Evolutionary conservation across 2,797 vertebrate genomes (phyloP).

Genomic region (Pteronotus mesoamericanus): DNA sequence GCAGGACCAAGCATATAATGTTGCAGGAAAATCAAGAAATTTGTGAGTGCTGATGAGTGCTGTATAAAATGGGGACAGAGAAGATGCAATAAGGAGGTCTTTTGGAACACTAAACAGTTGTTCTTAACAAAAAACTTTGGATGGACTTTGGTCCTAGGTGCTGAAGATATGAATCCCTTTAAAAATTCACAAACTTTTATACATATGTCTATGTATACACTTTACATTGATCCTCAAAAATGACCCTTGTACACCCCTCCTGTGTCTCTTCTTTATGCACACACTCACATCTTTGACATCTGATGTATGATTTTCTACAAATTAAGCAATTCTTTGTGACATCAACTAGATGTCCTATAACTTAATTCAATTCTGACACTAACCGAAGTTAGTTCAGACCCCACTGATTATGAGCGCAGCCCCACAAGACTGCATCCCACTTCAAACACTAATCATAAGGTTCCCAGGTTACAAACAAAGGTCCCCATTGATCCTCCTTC

Average conservation of each 20-base stretch:
- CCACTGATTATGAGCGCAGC: neutral
- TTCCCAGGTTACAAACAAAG: neutral
- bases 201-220: too few species aligned
- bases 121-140: neutral
- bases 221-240: neutral
- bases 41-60: too few species aligned
- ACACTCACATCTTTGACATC: neutral
- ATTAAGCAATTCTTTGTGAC: neutral
- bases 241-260: neutral
- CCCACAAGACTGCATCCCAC: rapidly evolving
- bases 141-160: neutral
- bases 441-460: too few species aligned
- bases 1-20: neutral
- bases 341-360: neutral
- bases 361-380: neutral
- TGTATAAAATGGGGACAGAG: neutral
- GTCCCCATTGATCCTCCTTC: neutral
- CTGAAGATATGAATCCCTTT: neutral
- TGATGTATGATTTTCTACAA: neutral
- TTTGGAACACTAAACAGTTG: neutral
- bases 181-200: neutral
- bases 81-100: neutral
- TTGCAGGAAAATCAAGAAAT: neutral
- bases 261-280: neutral
- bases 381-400: neutral